These are phyloP conservation scores for Narcine bancroftii DNA, from an alignment of 2,113 vertebrate species.

Conservation along the genomic window DNA sequence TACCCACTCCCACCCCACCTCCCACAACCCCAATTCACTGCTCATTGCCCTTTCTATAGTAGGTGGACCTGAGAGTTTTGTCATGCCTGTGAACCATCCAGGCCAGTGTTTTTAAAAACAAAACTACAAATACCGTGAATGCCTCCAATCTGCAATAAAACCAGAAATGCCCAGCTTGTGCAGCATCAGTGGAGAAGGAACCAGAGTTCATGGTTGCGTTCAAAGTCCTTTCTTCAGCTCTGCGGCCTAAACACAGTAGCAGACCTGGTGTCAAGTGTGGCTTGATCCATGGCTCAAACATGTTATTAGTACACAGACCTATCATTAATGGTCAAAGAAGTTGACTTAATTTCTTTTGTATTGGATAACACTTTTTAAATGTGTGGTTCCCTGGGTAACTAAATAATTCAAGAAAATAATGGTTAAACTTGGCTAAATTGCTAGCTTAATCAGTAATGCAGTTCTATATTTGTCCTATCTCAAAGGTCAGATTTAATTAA, in stretches of 20 bases:
- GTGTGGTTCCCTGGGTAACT: neutral
- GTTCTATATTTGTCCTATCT: neutral
- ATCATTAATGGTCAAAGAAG: neutral
- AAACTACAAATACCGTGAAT: neutral
- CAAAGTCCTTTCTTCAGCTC: neutral
- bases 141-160: neutral
- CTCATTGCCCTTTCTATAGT: neutral
- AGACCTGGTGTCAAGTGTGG: neutral
- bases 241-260: neutral
- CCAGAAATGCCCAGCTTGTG: neutral
- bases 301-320: neutral
- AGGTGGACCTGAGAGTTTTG: neutral
- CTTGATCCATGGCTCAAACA: neutral
- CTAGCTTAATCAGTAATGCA: neutral
- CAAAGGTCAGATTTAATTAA: neutral
- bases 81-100: neutral
- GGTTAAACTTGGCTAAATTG: neutral
- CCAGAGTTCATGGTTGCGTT: neutral
- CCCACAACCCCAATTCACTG: too few relatives aligned
- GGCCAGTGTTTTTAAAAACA: neutral
- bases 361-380: neutral
- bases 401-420: neutral
- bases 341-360: neutral
- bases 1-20: too few relatives aligned
- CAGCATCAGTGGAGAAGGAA: neutral